Base-by-base conservation (phyloP, 2,888 invertebrate genomes). In the Melanchra persicariae region DNA sequence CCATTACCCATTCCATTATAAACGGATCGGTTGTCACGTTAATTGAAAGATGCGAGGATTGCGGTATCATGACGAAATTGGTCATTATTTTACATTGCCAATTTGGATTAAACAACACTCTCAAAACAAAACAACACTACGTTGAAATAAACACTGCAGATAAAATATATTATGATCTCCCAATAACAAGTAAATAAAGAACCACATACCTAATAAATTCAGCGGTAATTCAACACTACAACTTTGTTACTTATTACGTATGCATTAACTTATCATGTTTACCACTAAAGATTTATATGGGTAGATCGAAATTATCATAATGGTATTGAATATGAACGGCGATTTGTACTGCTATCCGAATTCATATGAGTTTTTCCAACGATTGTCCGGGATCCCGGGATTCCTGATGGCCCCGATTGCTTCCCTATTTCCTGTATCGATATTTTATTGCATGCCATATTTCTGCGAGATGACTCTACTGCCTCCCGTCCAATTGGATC, bases 391-490 rank as follows among this genome's bases (percentile, higher is more conserved):
- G 79, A 86, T 88, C 85, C 84, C 79, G 89, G 89, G 82, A 85
- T 87, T 87, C 83, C 77, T 82, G 80, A 89, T 88, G 88, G 85
- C 84, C 85, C 87, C 89, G 89, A 93, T 93, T 89, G 92, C 92
- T 92, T 92, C 90, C 92, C 91, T 92, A 94, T 94, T 91, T 90
- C 91, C 89, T 85, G 87, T 91, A 91, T 92, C 90, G 92, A 88
- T 92, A 93, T 95, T 95, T 95, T 95, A 95, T 95, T 94, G 92
- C 92, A 89, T 88, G 90, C 91, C 90, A 93, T 94, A 95, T 95
- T 92, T 95, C 91, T 90, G 86, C 84, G 86, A 89, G 89, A 93
- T 91, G 91, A 91, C 90, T 89, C 87, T 87, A 87, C 83, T 85
- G 85, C 75, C 87, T 82, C 82, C 80, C 88, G 86, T 86, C 83